Percentiles rank a stretch among this genome's conserved stretches.
These are phyloP conservation scores for Notothenia coriiceps DNA, from an alignment of 2,113 vertebrate species.

Conservation along the genomic window DNA sequence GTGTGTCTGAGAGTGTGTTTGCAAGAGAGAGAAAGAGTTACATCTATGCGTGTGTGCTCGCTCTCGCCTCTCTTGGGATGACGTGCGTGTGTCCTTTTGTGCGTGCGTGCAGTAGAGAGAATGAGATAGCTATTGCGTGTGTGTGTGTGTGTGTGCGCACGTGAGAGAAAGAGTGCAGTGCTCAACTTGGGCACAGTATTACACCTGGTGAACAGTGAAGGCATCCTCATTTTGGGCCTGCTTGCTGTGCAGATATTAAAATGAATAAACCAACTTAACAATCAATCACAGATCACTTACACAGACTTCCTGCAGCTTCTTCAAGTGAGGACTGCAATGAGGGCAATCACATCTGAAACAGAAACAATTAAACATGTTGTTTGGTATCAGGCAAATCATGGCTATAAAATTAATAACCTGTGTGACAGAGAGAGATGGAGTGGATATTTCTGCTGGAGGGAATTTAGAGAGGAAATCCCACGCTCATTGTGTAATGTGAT, in stretches of 20 bases:
- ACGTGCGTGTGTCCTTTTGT: conserved; percentile 38
- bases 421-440: conserved; percentile 10
- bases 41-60: background rate
- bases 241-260: conserved; percentile 22
- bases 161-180: conserved; percentile 30
- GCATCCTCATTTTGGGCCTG: conserved; percentile 36
- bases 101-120: conserved; percentile 33
- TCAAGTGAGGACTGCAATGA: background rate
- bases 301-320: background rate
- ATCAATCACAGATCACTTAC: conserved; percentile 11
- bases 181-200: conserved; percentile 60
- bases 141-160: conserved; percentile 13
- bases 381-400: background rate
- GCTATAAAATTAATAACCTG: conserved; percentile 14
- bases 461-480: conserved; percentile 53
- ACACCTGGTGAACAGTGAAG: conserved; percentile 45
- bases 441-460: conserved; percentile 40
- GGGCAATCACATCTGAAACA: background rate
- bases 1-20: conserved; percentile 17
- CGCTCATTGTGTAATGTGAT: conserved; percentile 38
- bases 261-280: conserved; percentile 18
- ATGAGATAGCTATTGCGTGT: conserved; percentile 32
- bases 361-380: background rate
- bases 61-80: background rate
- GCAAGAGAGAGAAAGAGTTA: conserved; percentile 7